A percentile compares a stretch with the other conserved stretches of the same genome.
Conservation (phyloP, 30 jellyfish, hydroid and myxozoan species). For the Cassiopea xamachana region DNA sequence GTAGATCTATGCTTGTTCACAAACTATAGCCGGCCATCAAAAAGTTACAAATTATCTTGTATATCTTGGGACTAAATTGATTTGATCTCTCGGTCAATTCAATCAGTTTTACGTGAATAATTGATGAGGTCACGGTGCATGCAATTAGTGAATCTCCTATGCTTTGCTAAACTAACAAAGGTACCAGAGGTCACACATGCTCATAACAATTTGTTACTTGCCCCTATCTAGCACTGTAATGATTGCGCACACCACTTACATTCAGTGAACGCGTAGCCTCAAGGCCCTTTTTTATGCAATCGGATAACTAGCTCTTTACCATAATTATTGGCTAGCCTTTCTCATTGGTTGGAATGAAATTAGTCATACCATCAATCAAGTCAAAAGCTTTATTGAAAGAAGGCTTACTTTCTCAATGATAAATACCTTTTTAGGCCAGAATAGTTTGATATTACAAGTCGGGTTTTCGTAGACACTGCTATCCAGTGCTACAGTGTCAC, state of each 20-base stretch:
- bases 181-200: constrained; percentile 17
- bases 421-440: too few relatives aligned
- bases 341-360: background rate
- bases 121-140: constrained; percentile 33
- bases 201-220: constrained; percentile 23
- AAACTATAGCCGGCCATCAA: background rate
- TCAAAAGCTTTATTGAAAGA: too few relatives aligned
- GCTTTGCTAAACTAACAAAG: background rate
- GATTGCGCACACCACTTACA: background rate
- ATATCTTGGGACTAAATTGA: background rate
- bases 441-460: too few relatives aligned
- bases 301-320: background rate
- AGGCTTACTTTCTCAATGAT: too few relatives aligned
- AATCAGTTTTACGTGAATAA: constrained; percentile 42
- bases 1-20: background rate
- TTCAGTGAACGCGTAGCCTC: background rate
- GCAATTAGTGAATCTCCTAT: constrained; percentile 56
- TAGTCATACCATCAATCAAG: too few relatives aligned
- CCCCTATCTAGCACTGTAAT: background rate
- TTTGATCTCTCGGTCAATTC: constrained; percentile 36
- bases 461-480: too few relatives aligned
- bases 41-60: background rate
- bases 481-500: too few relatives aligned
- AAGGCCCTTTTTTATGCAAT: background rate
- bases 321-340: background rate